A percentile compares a stretch with the other conserved stretches of the same genome.
Evolutionary conservation across 1,140 invertebrate genomes (phyloP).

Genomic region (Whitmania pigra): DNA sequence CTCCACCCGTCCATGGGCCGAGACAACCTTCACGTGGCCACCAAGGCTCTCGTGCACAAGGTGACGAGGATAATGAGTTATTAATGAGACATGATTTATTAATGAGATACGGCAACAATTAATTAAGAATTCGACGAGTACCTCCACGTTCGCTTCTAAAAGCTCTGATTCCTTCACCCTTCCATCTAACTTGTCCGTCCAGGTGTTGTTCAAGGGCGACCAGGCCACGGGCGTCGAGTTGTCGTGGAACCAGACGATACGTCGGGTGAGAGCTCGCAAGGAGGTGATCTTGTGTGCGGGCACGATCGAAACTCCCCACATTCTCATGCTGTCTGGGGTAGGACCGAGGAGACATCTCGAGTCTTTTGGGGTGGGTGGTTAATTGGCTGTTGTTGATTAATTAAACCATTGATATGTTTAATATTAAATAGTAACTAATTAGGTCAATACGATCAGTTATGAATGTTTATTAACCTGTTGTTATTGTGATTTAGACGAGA

Average conservation of each 20-base stretch:
- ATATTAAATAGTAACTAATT: no score
- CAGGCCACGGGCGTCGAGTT: conserved; percentile 11
- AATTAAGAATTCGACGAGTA: no score
- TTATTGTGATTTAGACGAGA: no score
- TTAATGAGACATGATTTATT: no score
- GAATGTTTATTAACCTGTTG: no score
- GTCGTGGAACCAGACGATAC: conserved; percentile 13
- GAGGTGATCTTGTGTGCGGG: conserved; percentile 66
- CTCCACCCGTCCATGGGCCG: conserved; percentile 9
- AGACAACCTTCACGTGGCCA: conserved; percentile 16
- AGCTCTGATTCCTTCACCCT: not conserved
- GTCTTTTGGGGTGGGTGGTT: conserved; percentile 25
- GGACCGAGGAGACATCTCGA: conserved; percentile 60
- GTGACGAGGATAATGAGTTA: not conserved
- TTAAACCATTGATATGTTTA: no score
- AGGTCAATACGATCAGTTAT: no score
- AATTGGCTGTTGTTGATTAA: no score
- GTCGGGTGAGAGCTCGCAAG: conserved; percentile 40
- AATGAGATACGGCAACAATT: not conserved
- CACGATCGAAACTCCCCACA: conserved; percentile 66
- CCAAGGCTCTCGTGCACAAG: conserved; percentile 2
- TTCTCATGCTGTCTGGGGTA: conserved; percentile 74
- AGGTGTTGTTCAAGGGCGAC: conserved; percentile 16
- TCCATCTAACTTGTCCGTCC: not conserved
- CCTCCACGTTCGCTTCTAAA: no score